phyloP scores from a whole-genome alignment of 2,888 invertebrate species.

The Crematogaster levior region DNA sequence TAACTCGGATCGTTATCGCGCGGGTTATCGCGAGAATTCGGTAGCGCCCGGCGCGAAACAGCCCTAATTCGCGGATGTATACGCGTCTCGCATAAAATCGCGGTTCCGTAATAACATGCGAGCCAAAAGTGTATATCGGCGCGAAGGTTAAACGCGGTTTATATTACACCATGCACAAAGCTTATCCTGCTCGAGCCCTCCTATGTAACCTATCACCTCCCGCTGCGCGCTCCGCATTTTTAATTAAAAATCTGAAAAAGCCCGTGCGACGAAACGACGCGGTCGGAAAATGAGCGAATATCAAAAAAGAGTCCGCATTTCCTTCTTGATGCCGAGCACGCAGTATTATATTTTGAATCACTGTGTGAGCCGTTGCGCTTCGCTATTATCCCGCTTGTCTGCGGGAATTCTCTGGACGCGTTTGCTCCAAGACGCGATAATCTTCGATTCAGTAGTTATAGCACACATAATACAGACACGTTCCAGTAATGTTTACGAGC shows the following conservation, averaged over 20 bases:
- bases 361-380: conserved; percentile 12
- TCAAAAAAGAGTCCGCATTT: conserved; percentile 24
- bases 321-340: conserved; percentile 25
- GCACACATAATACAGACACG: neutral
- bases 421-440: neutral
- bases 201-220: neutral
- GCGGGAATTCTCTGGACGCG: conserved; percentile 10
- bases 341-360: conserved; percentile 30
- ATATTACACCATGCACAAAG: conserved; percentile 51
- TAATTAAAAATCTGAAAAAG: conserved; percentile 54
- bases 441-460: neutral
- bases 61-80: conserved; percentile 41
- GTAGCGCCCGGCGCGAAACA: conserved; percentile 30
- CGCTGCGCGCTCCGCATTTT: conserved; percentile 16
- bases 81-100: conserved; percentile 49
- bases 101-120: conserved; percentile 39
- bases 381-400: conserved; percentile 30
- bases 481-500: neutral
- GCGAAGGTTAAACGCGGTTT: conserved; percentile 38
- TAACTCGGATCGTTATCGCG: conserved; percentile 30
- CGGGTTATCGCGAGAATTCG: conserved; percentile 47
- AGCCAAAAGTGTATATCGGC: conserved; percentile 51
- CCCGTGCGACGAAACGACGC: conserved; percentile 31
- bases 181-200: conserved; percentile 35
- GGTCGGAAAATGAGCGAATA: conserved; percentile 44